A percentile compares a stretch with the other conserved stretches of the same genome.
phyloP scores from a whole-genome alignment of 1,140 invertebrate species.

The Drosophila elegans region DNA sequence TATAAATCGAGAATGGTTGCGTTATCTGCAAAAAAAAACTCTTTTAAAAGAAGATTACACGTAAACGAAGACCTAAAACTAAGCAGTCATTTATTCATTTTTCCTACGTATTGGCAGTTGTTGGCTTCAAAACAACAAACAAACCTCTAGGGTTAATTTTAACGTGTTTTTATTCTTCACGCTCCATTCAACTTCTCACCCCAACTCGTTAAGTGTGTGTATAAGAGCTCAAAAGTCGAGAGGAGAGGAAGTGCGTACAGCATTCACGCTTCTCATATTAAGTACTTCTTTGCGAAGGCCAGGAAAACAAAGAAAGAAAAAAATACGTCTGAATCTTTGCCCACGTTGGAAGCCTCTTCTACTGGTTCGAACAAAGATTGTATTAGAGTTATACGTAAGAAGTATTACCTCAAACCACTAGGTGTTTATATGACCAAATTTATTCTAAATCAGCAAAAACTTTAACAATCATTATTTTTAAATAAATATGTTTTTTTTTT shows the following conservation, averaged over 20 bases:
- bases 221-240: slow-evolving; percentile 19
- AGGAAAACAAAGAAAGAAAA: background rate
- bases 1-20: too few species aligned
- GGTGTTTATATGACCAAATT: too few species aligned
- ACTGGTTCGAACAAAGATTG: background rate
- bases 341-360: slow-evolving; percentile 8
- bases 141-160: slow-evolving; percentile 7
- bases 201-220: slow-evolving; percentile 4
- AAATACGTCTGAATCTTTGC: slow-evolving; percentile 4
- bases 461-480: too few species aligned
- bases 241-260: slow-evolving; percentile 21
- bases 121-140: background rate
- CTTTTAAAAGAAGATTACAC: too few species aligned
- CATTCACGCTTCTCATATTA: slow-evolving; percentile 20
- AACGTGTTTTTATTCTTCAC: slow-evolving; percentile 10
- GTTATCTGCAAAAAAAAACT: too few species aligned
- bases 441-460: too few species aligned
- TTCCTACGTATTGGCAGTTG: background rate
- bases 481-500: too few species aligned
- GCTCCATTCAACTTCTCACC: background rate
- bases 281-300: background rate
- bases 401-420: background rate
- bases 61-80: too few species aligned
- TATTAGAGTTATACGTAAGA: background rate
- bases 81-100: too few species aligned